Evolutionary conservation across 2,797 vertebrate genomes (phyloP).

Genomic region (Hypotaenidia okinawae): DNA sequence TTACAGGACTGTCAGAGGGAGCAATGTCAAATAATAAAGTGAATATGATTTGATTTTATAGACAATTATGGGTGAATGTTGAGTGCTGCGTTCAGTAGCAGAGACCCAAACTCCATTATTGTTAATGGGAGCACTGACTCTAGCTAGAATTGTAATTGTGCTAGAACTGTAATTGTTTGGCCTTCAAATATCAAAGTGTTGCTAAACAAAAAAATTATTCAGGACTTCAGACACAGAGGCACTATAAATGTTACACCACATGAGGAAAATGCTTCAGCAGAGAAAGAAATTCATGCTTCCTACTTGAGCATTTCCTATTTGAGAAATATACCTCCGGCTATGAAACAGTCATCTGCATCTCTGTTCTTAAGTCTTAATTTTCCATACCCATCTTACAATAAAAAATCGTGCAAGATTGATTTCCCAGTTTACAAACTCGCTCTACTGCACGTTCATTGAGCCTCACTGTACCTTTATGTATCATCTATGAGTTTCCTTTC

Average conservation of each 20-base stretch:
- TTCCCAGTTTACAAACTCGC: background rate
- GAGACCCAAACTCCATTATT: slow-evolving; percentile 20
- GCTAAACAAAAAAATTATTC: background rate
- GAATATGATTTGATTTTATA: slow-evolving; percentile 40
- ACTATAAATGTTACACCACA: background rate
- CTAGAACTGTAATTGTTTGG: background rate
- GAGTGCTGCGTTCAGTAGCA: slow-evolving; percentile 4
- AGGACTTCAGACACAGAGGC: background rate
- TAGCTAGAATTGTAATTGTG: background rate
- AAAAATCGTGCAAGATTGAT: background rate
- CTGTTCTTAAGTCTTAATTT: background rate
- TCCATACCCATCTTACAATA: background rate
- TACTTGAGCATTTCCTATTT: background rate
- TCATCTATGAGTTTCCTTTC: background rate
- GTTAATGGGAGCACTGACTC: slow-evolving; percentile 38
- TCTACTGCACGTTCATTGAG: background rate
- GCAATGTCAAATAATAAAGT: slow-evolving; percentile 15
- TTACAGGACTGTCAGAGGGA: background rate
- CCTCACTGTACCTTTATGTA: background rate
- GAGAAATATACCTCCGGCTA: background rate
- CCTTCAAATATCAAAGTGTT: background rate
- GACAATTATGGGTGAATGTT: background rate
- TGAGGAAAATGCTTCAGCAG: background rate
- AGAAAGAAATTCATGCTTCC: background rate
- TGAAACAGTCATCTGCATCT: background rate